phyloP scores from a whole-genome alignment of 37 sponge, comb jelly and placozoan genomes.

The Amphimedon queenslandica region DNA sequence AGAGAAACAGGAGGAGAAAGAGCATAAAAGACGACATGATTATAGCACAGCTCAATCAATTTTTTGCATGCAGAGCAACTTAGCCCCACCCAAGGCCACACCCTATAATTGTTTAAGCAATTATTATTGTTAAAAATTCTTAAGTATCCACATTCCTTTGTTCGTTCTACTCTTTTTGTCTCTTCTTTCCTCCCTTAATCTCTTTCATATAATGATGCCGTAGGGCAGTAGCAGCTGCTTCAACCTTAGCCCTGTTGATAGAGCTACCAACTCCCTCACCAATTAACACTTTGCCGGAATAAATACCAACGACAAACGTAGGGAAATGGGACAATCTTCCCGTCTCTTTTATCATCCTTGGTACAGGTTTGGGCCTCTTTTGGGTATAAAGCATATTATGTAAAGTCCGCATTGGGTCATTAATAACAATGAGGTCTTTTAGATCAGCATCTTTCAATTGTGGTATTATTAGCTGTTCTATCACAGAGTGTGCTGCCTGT shows the following conservation, averaged over 20 bases:
- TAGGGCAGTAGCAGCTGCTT: slow-evolving; percentile 73
- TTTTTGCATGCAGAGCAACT: no score
- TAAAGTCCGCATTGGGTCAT: slow-evolving; percentile 68
- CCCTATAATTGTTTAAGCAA: no score
- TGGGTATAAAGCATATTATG: slow-evolving; percentile 32
- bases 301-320: slow-evolving; percentile 84
- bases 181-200: no score
- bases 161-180: no score
- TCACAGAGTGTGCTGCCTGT: slow-evolving; percentile 49
- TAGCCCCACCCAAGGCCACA: no score
- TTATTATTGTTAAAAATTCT: no score
- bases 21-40: not conserved
- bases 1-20: not conserved
- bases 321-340: slow-evolving; percentile 85
- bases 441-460: slow-evolving; percentile 62
- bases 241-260: slow-evolving; percentile 67
- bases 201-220: slow-evolving; percentile 51
- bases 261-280: slow-evolving; percentile 81
- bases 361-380: slow-evolving; percentile 20
- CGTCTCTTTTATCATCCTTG: slow-evolving; percentile 72
- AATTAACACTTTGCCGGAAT: slow-evolving; percentile 53
- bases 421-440: slow-evolving; percentile 56
- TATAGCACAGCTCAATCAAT: not conserved
- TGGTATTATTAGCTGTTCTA: slow-evolving; percentile 64
- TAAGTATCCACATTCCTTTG: no score